Evolutionary conservation across 2,888 invertebrate species (phyloP).

Genomic region (Drosophila conformis): DNA sequence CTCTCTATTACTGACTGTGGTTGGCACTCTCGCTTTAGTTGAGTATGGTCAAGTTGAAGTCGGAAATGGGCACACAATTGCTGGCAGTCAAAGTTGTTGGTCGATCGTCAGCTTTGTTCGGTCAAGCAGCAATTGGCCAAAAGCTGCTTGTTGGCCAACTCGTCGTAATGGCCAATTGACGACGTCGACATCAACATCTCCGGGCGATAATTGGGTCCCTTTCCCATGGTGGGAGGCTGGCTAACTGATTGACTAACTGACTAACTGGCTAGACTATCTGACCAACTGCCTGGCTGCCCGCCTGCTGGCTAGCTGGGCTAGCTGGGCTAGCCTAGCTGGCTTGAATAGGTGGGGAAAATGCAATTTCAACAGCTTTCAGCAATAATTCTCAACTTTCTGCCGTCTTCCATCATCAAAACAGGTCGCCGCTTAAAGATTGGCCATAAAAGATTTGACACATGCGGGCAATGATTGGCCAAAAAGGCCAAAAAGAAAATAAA

Average conservation of each 20-base stretch:
- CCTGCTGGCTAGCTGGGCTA: not conserved
- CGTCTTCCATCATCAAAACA: slow-evolving; percentile 3
- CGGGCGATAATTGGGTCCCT: slow-evolving; percentile 76
- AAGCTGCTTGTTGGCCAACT: slow-evolving; percentile 32
- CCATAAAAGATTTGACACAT: slow-evolving; percentile 33
- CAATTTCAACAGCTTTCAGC: slow-evolving; percentile 30
- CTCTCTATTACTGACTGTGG: not conserved
- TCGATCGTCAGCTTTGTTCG: slow-evolving; percentile 54
- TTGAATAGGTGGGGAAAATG: slow-evolving; percentile 16
- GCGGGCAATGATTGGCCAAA: slow-evolving; percentile 20
- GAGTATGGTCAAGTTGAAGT: slow-evolving; percentile 72
- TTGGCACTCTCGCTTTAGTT: slow-evolving; percentile 50
- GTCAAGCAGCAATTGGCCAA: slow-evolving; percentile 57
- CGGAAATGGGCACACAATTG: slow-evolving; percentile 75
- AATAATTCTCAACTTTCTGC: slow-evolving; percentile 35
- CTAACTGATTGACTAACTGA: slow-evolving; percentile 9
- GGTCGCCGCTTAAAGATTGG: slow-evolving; percentile 27
- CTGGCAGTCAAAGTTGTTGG: slow-evolving; percentile 27
- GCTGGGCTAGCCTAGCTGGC: not conserved
- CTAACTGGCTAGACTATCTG: not conserved
- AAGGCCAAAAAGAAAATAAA: not conserved
- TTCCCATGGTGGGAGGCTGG: slow-evolving; percentile 43
- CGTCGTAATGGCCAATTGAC: slow-evolving; percentile 51
- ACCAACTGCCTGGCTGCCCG: not conserved
- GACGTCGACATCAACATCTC: slow-evolving; percentile 54